Base-by-base conservation (phyloP, 2,797 vertebrate genomes). In the Micrastur ruficollis region DNA sequence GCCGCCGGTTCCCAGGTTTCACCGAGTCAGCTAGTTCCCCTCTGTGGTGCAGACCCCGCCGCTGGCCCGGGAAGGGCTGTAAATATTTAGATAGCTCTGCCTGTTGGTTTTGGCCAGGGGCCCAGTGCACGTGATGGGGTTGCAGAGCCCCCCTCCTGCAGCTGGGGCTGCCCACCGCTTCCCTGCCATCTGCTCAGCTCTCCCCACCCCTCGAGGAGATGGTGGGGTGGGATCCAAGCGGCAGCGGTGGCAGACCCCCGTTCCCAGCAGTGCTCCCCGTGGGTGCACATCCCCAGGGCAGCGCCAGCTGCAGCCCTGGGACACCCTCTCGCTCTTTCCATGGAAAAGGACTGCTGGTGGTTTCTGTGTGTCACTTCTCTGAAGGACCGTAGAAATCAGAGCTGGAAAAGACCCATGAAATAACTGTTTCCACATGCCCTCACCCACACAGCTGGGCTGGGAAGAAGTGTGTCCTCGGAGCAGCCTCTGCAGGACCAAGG, bases 91-190 rank as follows among this genome's bases (percentile, higher is more conserved):
- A 62, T 68, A 93, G 76, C 73, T 81, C 71, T 71, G 82, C 82
- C 73, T 96, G 88, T 90, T 96, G 73, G 58, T 55, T 90, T 96
- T 96, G 95, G 93, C 86, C 34, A 4, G 7, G n/a, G 67, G 53
- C 88, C 91, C 67, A 80, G 65, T 34, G 59, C 68, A 72, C 3
- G 7, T 67, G 67, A 65, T 72, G 90, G 75, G 62, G 32, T 68
- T 91, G 49, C 50, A 61, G 78, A 93, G 25, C 49, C 42, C 85
- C 65, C 34, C 12, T 53, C 68, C 82, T 65, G 68, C 31, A 56
- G 58, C 47, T 12, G 4, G 23, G 4, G 20, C 81, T 0, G 14
- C 63, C 76, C 1, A 8, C 68, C 1, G 4, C 76, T 50, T 96
- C 90, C 80, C 79, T 72, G 63, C 75, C 83, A 34, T 89, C 78